Evolutionary conservation across 2,888 invertebrate species (phyloP), one percentile per base, ranked within the genome.

Genomic region (Stomorhina lunata): DNA sequence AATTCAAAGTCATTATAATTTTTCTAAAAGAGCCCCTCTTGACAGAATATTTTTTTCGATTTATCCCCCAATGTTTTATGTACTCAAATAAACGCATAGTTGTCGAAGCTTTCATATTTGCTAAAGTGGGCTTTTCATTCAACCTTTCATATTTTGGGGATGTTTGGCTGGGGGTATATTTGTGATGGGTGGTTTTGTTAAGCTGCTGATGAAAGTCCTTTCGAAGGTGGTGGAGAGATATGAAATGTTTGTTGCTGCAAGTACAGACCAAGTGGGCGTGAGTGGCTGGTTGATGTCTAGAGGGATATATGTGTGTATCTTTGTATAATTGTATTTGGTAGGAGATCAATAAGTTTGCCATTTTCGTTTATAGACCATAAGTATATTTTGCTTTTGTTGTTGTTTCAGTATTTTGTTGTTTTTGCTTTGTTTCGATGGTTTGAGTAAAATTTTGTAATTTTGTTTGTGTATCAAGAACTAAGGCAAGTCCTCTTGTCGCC

Each of bases 261-360:
- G 53, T 53, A 48, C 25, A 80, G 55, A 15, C 40, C 55, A 57
- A 71, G 65, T 79, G 81, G 77, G 77, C 76, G 66, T 71, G 81
- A 66, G 71, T 72, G 72, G 65, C 43, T 55, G 40, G 9, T 29
- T 22, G 32, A 20, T 69, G 63, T 68, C 17, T 55, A 37, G 53
- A 15, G 34, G 25, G 17, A 3, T 53, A n/a, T 53, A 9, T 77
- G 25, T 43, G 17, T 43, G 63, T 65, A 27, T 25, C 15, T 66
- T 20, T 34, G 32, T 22, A 17, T 61, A 37, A 10, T 61, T 59
- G 32, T 72, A n/a, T 37, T 15, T 71, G 57, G 76, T 77, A 45
- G 72, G 79, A 79, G 80, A 75, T 83, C 78, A 80, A 80, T 80
- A 80, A 76, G 84, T 82, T 77, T 73, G 83, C 79, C 82, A 79